A percentile compares a stretch with the other conserved stretches of the same genome.
phyloP scores from a whole-genome alignment of 2,797 vertebrate species.

The Lophotriccus pileatus region DNA sequence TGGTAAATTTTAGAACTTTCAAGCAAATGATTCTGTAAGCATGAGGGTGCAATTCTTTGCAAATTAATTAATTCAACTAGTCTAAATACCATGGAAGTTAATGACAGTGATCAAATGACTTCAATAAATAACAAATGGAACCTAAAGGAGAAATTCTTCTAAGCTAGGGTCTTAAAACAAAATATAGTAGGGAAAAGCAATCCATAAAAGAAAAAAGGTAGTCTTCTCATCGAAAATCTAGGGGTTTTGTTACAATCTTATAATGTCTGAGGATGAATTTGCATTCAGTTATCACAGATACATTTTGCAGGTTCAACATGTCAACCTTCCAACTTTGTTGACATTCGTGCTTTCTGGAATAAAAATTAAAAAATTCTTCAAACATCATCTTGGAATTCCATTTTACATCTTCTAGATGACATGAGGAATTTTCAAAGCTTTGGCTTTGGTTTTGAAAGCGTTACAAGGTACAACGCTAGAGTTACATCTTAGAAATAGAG shows the following conservation, averaged over 20 bases:
- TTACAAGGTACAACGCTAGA: background rate
- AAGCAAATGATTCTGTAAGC: background rate
- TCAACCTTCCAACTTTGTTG: background rate
- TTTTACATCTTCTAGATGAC: background rate
- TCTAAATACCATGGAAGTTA: background rate
- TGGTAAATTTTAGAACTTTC: background rate
- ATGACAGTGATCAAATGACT: background rate
- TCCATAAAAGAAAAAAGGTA: background rate
- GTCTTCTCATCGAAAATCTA: background rate
- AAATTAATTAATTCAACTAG: background rate
- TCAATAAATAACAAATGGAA: background rate
- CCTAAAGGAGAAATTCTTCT: background rate
- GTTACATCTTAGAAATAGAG: background rate
- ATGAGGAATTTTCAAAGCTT: background rate
- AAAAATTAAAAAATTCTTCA: background rate
- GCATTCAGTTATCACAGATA: background rate
- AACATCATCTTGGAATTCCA: background rate
- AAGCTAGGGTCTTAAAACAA: background rate
- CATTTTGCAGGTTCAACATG: background rate
- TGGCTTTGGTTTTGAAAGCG: background rate
- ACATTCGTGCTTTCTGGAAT: background rate
- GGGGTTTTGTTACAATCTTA: background rate
- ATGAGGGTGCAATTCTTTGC: background rate
- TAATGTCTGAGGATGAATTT: background rate
- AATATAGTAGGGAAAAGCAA: background rate